Evolutionary conservation across 2,797 vertebrate genomes (phyloP), one percentile per base, ranked within the genome.

Genomic region (Myripristis murdjan): DNA sequence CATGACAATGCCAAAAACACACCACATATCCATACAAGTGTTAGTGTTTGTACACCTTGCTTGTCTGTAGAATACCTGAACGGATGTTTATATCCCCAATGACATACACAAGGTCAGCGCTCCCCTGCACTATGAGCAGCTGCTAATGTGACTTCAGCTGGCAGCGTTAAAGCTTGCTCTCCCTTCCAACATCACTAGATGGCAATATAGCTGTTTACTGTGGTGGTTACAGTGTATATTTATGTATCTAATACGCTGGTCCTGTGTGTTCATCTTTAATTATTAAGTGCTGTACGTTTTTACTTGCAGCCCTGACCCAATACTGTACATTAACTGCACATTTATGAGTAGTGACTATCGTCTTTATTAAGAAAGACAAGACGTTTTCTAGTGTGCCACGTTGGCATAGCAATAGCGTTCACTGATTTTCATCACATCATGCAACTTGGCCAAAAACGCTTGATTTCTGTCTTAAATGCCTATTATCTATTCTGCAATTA

Each of bases 61-160:
- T 53, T 81, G 66, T 85, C 58, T 77, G 49, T 72, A 70, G 53
- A 70, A 73, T 62, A 74, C 70, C 59, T 81, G 60, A 72, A 71
- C 70, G 35, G 56, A 78, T 81, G 66, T 85, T 74, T 75, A 68
- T 60, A 75, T 81, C 70, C 67, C 52, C 86, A 86, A 86, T 89
- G 84, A 88, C 81, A 88, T 2, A 65, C 35, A 81, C 87, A 90
- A 90, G 87, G 86, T 88, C 91, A 86, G 76, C 61, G 55, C 61
- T 72, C 49, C 52, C 31, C 73, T 79, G 61, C 68, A 65, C 56
- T 46, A 41, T 66, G 35, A 83, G 67, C 82, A 57, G 63, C 64
- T 83, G 53, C 60, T 60, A 64, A 60, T 84, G 26, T 11, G 66
- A 69, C 52, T 71, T 57, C 35, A 44, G 56, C 55, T 72, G 67